These are phyloP conservation scores for Mythimna vitellina DNA, from an alignment of 2,888 invertebrate species.

Conservation along the genomic window DNA sequence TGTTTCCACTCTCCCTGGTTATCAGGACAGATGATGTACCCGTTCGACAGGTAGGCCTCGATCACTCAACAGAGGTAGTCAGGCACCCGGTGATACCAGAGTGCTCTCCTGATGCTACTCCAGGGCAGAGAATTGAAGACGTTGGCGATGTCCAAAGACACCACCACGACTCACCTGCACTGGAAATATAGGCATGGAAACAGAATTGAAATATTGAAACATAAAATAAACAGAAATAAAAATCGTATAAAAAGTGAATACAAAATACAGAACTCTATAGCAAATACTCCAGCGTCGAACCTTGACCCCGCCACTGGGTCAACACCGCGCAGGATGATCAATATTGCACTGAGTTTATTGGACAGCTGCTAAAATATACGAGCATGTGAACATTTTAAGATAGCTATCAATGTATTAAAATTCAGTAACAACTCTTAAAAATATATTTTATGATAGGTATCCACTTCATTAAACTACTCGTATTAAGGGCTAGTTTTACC, in stretches of 20 bases:
- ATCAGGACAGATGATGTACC: too few species aligned
- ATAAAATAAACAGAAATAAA: not conserved
- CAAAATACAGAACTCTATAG: not conserved
- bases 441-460: not conserved
- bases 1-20: too few species aligned
- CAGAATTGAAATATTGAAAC: not conserved
- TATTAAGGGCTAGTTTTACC: too few species aligned
- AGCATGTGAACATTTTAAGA: conserved; percentile 7
- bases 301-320: conserved; percentile 52
- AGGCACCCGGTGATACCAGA: too few species aligned
- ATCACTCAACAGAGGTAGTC: too few species aligned
- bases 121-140: too few species aligned
- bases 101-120: too few species aligned
- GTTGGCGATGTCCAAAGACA: too few species aligned
- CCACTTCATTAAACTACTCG: not conserved
- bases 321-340: conserved; percentile 39
- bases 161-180: too few species aligned
- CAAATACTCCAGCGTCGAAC: conserved; percentile 26
- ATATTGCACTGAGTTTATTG: conserved; percentile 48
- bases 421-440: not conserved
- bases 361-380: conserved; percentile 14
- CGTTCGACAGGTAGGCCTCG: too few species aligned
- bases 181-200: not conserved
- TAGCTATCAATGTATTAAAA: not conserved
- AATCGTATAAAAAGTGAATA: not conserved